These are phyloP conservation scores for Gallinago undulata DNA, from an alignment of 2,113 vertebrate species.

Conservation along the genomic window DNA sequence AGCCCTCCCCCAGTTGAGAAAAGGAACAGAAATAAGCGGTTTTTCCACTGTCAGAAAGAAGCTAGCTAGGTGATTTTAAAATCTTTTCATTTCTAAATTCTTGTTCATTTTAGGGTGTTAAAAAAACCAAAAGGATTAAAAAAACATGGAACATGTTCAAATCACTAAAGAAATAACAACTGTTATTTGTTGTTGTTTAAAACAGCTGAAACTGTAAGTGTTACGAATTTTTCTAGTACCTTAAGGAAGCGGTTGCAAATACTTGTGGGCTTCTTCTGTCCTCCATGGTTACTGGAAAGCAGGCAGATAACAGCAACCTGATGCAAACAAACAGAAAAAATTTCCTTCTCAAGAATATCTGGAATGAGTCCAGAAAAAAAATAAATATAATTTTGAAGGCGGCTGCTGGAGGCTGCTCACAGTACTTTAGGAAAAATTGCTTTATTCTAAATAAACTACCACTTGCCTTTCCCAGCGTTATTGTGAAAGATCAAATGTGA, in stretches of 20 bases:
- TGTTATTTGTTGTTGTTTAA: background rate
- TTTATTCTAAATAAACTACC: background rate
- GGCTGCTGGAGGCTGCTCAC: background rate
- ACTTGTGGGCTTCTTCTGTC: background rate
- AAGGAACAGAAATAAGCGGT: background rate
- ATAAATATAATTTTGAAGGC: background rate
- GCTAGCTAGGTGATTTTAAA: background rate
- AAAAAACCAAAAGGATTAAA: background rate
- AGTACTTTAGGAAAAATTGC: background rate
- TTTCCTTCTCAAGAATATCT: background rate
- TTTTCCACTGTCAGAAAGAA: background rate
- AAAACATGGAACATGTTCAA: background rate
- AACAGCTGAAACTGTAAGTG: background rate
- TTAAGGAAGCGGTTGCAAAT: background rate
- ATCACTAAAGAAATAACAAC: background rate
- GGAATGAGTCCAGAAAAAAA: background rate
- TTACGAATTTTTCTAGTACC: background rate
- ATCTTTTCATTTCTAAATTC: background rate
- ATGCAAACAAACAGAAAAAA: background rate
- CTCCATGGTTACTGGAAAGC: background rate
- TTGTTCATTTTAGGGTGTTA: background rate
- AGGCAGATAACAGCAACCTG: background rate
- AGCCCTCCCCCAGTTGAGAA: background rate
- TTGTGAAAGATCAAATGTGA: background rate
- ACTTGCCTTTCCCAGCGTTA: background rate